Base-by-base conservation (phyloP, 2,888 invertebrate genomes). In the Arrhopalites spinosus region DNA sequence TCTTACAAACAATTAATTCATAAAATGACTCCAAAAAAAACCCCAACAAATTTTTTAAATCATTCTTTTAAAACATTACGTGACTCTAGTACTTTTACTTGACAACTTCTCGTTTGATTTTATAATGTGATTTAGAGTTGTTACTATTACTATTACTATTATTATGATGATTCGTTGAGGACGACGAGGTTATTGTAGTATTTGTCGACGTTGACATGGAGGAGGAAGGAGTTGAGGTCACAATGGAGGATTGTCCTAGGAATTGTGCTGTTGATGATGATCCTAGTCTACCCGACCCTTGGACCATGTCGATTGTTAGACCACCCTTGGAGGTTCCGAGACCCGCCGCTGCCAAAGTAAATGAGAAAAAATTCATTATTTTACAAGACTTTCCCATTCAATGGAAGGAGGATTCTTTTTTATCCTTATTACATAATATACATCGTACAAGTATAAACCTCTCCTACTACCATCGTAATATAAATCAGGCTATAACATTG, bases 321-420 rank as follows among this genome's bases (percentile, higher is more conserved):
- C 73, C 67, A 66, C 78, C 77, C 69, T 79, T 79, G 61, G 78
- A 76, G 61, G 79, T 77, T 64, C 78, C 74, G 23, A 79, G 64
- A 5, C 78, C 78, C 43, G 75, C 73, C 43, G 67, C 69, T 74
- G 15, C 50, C 50, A 50, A 50, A 50, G 50, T 50, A 36, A n/a
- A 50, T 50, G 50, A 50, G 50, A 50, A 50, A 50, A 50, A 50
- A 50, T 50, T 15, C 50, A 50, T 50, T 50, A 50, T 50, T 50
- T 50, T n/a, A n/a, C n/a, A n/a, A 50, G 17, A 5, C 50, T n/a
- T n/a, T 50, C 50, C n/a, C n/a, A 2, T 5, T n/a, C 50, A 8
- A 5, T 15, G 15, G 3, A 3, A 3, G 5, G 36, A 36, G 11
- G 36, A 36, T 36, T 36, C 36, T n/a, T n/a, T n/a, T n/a, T n/a